Evolutionary conservation across 2,797 vertebrate species (phyloP).

Genomic region (Galagoides demidoff): DNA sequence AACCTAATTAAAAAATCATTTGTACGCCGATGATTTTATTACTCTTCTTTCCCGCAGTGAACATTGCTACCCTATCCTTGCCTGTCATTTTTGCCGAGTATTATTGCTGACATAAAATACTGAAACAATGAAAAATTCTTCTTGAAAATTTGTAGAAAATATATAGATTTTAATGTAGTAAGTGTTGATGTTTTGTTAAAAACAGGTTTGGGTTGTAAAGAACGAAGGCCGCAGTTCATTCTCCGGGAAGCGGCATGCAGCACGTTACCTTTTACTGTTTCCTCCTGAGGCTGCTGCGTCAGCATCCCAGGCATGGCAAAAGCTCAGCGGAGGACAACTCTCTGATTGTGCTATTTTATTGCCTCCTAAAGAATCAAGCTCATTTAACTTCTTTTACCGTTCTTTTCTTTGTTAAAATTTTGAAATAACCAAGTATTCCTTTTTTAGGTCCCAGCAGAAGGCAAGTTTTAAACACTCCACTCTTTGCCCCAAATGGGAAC

Average conservation of each 20-base stretch:
- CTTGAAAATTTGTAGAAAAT: slow-evolving; percentile 81
- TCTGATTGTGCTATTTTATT: slow-evolving; percentile 83
- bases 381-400: slow-evolving; percentile 81
- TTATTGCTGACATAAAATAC: slow-evolving; percentile 82
- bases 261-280: slow-evolving; percentile 84
- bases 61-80: slow-evolving; percentile 83
- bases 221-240: slow-evolving; percentile 82
- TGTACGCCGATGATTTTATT: slow-evolving; percentile 93
- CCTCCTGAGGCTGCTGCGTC: slow-evolving; percentile 87
- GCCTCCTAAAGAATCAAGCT: slow-evolving; percentile 81
- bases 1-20: slow-evolving; percentile 96
- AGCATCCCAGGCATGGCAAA: slow-evolving; percentile 85
- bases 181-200: slow-evolving; percentile 83
- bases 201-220: slow-evolving; percentile 81
- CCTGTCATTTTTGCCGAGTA: slow-evolving; percentile 76
- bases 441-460: slow-evolving; percentile 38
- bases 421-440: slow-evolving; percentile 69
- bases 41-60: slow-evolving; percentile 89
- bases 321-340: slow-evolving; percentile 85
- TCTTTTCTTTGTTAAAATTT: slow-evolving; percentile 79
- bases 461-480: slow-evolving; percentile 63
- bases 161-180: slow-evolving; percentile 79
- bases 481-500: slow-evolving; percentile 25
- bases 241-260: slow-evolving; percentile 79
- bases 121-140: slow-evolving; percentile 78